A percentile compares a stretch with the other conserved stretches of the same genome.
These are phyloP conservation scores for Pachyseris speciosa DNA, from an alignment of 64 coral and sea anemone species.

Conservation along the genomic window DNA sequence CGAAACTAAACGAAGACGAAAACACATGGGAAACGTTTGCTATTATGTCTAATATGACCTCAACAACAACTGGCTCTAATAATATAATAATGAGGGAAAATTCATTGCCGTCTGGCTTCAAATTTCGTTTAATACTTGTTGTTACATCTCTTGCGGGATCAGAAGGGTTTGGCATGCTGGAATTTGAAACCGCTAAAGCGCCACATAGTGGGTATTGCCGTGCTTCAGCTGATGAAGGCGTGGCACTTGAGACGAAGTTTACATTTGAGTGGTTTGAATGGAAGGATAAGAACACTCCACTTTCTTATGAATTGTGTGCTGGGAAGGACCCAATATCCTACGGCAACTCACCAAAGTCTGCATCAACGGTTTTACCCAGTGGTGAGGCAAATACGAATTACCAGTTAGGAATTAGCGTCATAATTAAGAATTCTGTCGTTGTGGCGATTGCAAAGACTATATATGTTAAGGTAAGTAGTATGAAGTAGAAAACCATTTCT, in stretches of 20 bases:
- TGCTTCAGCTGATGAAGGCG: neutral
- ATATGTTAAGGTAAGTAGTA: neutral
- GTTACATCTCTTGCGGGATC: neutral
- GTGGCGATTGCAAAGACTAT: neutral
- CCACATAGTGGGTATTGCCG: neutral
- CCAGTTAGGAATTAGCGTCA: neutral
- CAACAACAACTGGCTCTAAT: neutral
- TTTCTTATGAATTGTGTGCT: conserved; percentile 1
- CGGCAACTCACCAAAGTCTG: neutral
- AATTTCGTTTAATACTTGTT: neutral
- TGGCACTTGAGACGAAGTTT: conserved; percentile 2
- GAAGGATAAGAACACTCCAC: neutral
- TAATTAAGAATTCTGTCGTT: conserved; percentile 12
- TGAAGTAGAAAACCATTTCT: too few relatives aligned
- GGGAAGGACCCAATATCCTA: neutral
- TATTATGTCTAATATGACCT: neutral
- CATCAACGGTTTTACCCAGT: neutral
- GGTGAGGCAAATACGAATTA: neutral
- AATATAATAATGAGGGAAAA: neutral
- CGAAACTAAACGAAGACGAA: neutral
- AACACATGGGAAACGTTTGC: neutral
- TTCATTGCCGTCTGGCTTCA: neutral
- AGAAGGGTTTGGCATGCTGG: neutral
- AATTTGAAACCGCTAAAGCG: conserved; percentile 5
- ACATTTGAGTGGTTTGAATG: neutral